phyloP scores from a whole-genome alignment of 1,140 invertebrate genomes.

The Drosophila elegans region DNA sequence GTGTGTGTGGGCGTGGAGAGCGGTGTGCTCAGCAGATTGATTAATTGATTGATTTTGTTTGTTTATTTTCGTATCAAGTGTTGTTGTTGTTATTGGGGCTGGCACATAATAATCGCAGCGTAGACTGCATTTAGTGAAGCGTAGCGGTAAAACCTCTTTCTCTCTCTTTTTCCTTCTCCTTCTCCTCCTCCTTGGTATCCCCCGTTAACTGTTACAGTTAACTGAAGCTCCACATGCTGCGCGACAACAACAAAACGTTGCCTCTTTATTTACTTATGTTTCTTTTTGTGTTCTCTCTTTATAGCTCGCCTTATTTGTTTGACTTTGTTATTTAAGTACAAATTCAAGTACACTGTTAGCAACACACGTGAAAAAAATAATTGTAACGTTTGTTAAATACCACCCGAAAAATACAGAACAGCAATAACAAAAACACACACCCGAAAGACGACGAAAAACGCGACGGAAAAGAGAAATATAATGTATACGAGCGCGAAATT shows the following conservation, averaged over 20 bases:
- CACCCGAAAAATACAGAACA: constrained; percentile 29
- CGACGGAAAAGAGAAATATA: constrained; percentile 11
- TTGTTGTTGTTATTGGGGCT: constrained; percentile 29
- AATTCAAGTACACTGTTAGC: constrained; percentile 11
- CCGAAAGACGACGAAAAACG: constrained; percentile 24
- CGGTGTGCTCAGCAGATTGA: constrained; percentile 70
- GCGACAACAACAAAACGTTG: constrained; percentile 15
- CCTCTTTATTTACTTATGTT: constrained; percentile 19
- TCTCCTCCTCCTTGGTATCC: constrained; percentile 1
- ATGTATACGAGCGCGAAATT: constrained; percentile 13
- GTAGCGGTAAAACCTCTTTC: constrained; percentile 17
- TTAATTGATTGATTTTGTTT: constrained; percentile 83
- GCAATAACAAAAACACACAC: constrained; percentile 37
- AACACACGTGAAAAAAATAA: constrained; percentile 40
- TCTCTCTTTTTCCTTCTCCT: constrained; percentile 10
- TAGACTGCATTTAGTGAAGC: constrained; percentile 54
- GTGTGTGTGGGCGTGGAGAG: constrained; percentile 51
- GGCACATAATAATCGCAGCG: constrained; percentile 30
- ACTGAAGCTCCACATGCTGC: constrained; percentile 30
- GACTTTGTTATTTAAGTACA: constrained; percentile 67
- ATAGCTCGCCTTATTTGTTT: constrained; percentile 63
- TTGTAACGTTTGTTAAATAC: constrained; percentile 34
- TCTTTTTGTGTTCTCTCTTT: constrained; percentile 33
- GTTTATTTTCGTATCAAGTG: constrained; percentile 82
- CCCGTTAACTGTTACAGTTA: constrained; percentile 25